Conservation (phyloP, 2,113 vertebrate species). For the Helogale parvula region DNA sequence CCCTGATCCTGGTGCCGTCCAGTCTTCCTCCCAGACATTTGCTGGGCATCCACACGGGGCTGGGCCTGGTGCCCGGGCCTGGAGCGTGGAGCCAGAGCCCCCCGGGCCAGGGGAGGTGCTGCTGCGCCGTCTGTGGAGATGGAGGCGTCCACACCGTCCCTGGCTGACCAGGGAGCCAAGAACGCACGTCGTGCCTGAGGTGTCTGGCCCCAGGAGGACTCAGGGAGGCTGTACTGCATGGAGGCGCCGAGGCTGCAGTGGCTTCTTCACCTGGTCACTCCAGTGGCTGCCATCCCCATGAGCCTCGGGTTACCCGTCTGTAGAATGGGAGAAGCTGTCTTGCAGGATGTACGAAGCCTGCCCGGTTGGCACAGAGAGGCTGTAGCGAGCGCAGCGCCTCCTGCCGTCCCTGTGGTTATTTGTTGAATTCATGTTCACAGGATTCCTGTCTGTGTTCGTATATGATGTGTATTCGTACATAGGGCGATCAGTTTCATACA, state of each 20-base stretch:
- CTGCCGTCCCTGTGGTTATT: background rate
- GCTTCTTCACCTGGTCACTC: background rate
- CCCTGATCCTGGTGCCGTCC: background rate
- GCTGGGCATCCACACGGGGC: background rate
- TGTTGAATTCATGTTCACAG: background rate
- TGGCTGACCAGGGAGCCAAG: background rate
- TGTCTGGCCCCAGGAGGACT: background rate
- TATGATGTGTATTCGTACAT: rapidly evolving
- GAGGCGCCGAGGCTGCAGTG: background rate
- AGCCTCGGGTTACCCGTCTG: background rate
- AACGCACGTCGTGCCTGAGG: background rate
- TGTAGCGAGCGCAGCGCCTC: background rate
- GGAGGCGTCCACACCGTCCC: too few relatives aligned
- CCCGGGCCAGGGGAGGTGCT: background rate
- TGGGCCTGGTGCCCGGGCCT: background rate
- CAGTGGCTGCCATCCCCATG: background rate
- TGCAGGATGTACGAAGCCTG: background rate
- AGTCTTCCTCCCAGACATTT: background rate
- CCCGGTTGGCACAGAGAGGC: background rate
- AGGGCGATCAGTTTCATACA: background rate
- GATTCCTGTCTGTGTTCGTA: background rate
- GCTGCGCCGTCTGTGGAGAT: rapidly evolving
- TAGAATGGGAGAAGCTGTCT: background rate
- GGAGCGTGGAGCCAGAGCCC: too few relatives aligned
- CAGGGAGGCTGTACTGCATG: background rate